Conservation (phyloP, 2,113 vertebrate species). For the Scatophagus argus region DNA sequence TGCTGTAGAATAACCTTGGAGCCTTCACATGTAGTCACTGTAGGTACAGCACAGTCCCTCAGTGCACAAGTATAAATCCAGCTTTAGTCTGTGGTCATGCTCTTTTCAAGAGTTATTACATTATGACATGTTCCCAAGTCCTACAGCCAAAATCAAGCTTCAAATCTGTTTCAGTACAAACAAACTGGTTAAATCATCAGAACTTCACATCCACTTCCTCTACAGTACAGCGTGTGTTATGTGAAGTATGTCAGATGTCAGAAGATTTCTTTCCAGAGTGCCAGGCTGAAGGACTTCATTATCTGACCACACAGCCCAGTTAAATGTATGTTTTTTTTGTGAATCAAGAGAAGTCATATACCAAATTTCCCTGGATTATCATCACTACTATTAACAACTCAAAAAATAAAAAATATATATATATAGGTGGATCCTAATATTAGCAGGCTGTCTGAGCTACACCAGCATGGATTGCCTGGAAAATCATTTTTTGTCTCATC, state of each 20-base stretch:
- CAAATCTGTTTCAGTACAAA: constrained; percentile 1
- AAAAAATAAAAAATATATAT: not conserved
- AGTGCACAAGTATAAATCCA: not conserved
- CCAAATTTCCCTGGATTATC: not conserved
- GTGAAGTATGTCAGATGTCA: constrained; percentile 25
- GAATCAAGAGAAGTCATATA: not conserved
- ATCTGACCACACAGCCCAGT: constrained; percentile 8
- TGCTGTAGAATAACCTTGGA: too few species aligned
- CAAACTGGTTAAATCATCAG: not conserved
- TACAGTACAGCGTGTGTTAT: not conserved
- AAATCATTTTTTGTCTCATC: constrained; percentile 14
- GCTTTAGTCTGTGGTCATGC: not conserved
- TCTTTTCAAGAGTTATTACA: not conserved
- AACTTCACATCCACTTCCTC: not conserved
- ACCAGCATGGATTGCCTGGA: constrained; percentile 14
- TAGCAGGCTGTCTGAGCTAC: constrained; percentile 2
- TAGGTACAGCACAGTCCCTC: too few species aligned
- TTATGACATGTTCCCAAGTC: not conserved
- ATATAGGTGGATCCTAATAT: not conserved
- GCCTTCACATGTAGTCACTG: too few species aligned
- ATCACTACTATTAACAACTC: not conserved
- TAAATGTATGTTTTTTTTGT: not conserved
- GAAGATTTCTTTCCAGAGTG: not conserved
- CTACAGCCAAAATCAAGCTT: not conserved
- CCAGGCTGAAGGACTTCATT: not conserved